Evolutionary conservation across 2,888 invertebrate species (phyloP), one percentile per base, ranked within the genome.

Genomic region (Punctoribates punctum): DNA sequence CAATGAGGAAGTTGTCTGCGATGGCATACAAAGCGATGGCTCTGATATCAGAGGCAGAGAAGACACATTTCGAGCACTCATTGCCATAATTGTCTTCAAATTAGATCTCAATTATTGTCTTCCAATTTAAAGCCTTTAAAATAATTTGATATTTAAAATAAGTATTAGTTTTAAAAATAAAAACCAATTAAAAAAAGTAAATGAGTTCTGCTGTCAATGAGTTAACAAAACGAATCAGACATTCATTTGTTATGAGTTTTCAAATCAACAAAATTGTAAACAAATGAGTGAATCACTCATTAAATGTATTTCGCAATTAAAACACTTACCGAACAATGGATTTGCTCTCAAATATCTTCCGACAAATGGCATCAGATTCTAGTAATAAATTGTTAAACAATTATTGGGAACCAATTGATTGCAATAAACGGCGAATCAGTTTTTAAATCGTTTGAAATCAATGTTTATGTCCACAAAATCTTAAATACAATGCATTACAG

Each of bases 51-150:
- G 1, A 13, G 60, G 60, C 60, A 25, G 23, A 27, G 65, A 65
- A 4, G 65, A 34, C 13, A 65, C 34, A 65, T 38, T 65, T 65
- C 65, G 11, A 3, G 34, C 65, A 34, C 65, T 65, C 65, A 65
- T 65, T 34, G 17, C n/a, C 34, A 34, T 23, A 27, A 27, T 27
- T 13, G n/a, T n/a, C 3, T 20, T 6, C n/a, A 4, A 13, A 27
- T 60, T 13, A 13, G 25, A 13, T 5, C 11, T 60, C 15, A 60
- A 25, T n/a, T n/a, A n/a, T 60, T 60, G 60, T 23, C 60, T 60
- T 25, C 11, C 13, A 13, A 60, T 13, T 60, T 2, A 25, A 60
- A 60, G 5, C 27, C 27, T 25, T 27, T 20, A 60, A 23, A 60
- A 60, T 60, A 60, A 54, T 54, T 54, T 20, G n/a, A 6, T 5